These are phyloP conservation scores for Chloroceryle aenea DNA, from an alignment of 2,113 vertebrate genomes.

Conservation along the genomic window DNA sequence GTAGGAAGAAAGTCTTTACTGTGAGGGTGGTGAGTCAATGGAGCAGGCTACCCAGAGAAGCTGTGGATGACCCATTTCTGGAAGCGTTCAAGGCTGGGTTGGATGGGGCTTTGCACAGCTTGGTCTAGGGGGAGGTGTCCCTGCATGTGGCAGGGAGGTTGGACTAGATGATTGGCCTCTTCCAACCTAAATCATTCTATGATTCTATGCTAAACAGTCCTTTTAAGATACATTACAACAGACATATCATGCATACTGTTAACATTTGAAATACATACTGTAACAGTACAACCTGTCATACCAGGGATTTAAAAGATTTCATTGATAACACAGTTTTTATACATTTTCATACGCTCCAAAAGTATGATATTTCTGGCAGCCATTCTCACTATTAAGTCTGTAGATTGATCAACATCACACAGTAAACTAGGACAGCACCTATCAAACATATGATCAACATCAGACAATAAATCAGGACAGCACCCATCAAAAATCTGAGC, in stretches of 20 bases:
- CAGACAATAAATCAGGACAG: background rate
- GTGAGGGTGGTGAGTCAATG: background rate
- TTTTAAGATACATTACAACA: background rate
- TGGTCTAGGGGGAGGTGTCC: background rate
- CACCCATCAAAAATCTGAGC: rapidly evolving
- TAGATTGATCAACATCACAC: background rate
- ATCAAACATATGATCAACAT: background rate
- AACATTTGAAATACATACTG: background rate
- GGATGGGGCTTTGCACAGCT: background rate
- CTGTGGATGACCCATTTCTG: background rate
- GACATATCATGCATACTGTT: rapidly evolving
- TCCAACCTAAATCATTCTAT: background rate
- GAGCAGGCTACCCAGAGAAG: background rate
- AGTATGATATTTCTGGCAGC: background rate
- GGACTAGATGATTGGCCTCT: background rate
- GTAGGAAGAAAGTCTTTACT: background rate
- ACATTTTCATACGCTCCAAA: background rate
- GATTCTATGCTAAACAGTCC: background rate
- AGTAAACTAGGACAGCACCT: background rate
- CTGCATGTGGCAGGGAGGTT: too few species aligned
- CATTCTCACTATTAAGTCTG: background rate
- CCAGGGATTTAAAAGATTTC: background rate
- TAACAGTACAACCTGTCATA: background rate
- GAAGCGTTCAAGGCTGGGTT: background rate
- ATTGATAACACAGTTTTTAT: background rate